phyloP scores from a whole-genome alignment of 2,888 invertebrate species.

The Xestia c-nigrum region DNA sequence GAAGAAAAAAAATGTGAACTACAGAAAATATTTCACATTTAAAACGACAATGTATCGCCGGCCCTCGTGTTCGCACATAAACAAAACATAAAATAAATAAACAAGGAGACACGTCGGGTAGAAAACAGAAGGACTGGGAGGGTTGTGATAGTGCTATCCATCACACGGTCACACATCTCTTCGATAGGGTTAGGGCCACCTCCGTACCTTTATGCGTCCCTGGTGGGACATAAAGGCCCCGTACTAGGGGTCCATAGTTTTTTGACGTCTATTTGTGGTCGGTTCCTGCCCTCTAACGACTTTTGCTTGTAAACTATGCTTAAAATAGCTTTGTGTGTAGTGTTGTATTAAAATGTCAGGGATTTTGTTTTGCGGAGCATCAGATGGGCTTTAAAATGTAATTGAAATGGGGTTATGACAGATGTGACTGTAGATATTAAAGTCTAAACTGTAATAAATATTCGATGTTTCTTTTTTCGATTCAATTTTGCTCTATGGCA shows the following conservation, averaged over 20 bases:
- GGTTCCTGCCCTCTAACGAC: constrained; percentile 86
- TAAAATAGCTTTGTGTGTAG: constrained; percentile 62
- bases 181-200: constrained; percentile 90
- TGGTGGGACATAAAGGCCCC: constrained; percentile 87
- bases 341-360: constrained; percentile 61
- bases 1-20: constrained; percentile 59
- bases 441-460: constrained; percentile 12
- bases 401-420: constrained; percentile 62
- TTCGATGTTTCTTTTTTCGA: not conserved
- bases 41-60: constrained; percentile 64
- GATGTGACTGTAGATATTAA: constrained; percentile 47
- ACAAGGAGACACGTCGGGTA: constrained; percentile 81
- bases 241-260: constrained; percentile 86
- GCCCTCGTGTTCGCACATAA: constrained; percentile 84
- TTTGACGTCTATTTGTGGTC: constrained; percentile 91
- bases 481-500: not conserved
- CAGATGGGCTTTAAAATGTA: constrained; percentile 57
- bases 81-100: constrained; percentile 88
- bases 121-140: constrained; percentile 84
- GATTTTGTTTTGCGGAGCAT: constrained; percentile 44
- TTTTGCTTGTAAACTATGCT: constrained; percentile 76
- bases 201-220: constrained; percentile 90
- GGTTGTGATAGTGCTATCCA: constrained; percentile 88
- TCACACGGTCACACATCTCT: constrained; percentile 88
- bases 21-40: constrained; percentile 69